Percentiles rank a stretch among this genome's conserved stretches.
phyloP scores from a whole-genome alignment of 1,140 invertebrate species.

The Pantala flavescens region DNA sequence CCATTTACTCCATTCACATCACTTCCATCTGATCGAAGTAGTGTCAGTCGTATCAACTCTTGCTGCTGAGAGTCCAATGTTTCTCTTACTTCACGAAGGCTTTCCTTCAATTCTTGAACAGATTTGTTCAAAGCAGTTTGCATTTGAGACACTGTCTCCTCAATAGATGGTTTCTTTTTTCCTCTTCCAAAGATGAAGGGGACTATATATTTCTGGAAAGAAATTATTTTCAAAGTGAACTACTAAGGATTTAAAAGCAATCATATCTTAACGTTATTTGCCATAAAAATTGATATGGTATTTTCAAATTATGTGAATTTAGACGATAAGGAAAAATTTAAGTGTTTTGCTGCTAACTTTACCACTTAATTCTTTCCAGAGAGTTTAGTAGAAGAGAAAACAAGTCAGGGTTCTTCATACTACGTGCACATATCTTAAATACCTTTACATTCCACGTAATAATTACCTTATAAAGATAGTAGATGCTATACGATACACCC shows the following conservation, averaged over 20 bases:
- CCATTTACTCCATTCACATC: constrained; percentile 8
- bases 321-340: too few species aligned
- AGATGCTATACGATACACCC: constrained; percentile 19
- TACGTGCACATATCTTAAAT: too few species aligned
- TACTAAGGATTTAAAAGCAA: too few species aligned
- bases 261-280: too few species aligned
- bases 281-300: too few species aligned
- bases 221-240: too few species aligned
- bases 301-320: too few species aligned
- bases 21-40: not conserved
- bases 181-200: constrained; percentile 50
- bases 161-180: constrained; percentile 43
- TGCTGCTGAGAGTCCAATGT: constrained; percentile 37
- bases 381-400: too few species aligned
- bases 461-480: constrained; percentile 21
- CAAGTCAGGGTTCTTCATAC: too few species aligned
- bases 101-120: constrained; percentile 47
- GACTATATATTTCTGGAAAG: constrained; percentile 47
- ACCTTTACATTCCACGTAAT: constrained; percentile 24
- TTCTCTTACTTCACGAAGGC: constrained; percentile 43
- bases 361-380: too few species aligned
- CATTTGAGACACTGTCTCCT: constrained; percentile 52
- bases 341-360: too few species aligned
- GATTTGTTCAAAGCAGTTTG: constrained; percentile 51
- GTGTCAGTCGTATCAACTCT: not conserved